Evolutionary conservation across 1,140 invertebrate genomes (phyloP).

Genomic region (Protaetia brevitarsis): DNA sequence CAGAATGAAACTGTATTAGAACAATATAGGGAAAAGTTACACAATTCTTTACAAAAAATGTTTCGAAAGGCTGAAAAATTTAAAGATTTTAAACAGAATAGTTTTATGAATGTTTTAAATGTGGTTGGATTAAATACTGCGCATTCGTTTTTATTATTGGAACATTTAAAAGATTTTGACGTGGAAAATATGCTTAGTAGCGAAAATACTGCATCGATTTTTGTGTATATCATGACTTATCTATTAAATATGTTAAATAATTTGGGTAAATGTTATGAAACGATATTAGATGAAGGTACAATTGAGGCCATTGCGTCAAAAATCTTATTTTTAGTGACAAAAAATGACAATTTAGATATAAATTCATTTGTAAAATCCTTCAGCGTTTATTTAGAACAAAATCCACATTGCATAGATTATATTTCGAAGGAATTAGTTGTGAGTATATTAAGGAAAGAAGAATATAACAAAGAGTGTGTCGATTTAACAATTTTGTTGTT

Average conservation of each 20-base stretch:
- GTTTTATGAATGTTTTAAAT: conserved; percentile 24
- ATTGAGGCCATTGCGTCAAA: conserved; percentile 52
- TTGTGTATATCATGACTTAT: conserved; percentile 47
- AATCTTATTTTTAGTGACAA: conserved; percentile 40
- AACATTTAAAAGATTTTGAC: not conserved
- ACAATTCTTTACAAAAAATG: conserved; percentile 31
- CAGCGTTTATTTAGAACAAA: conserved; percentile 55
- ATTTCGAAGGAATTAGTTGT: conserved; percentile 54
- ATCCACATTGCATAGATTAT: conserved; percentile 54
- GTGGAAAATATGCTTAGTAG: conserved; percentile 38
- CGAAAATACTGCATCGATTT: conserved; percentile 49
- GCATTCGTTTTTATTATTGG: conserved; percentile 22
- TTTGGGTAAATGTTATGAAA: conserved; percentile 42
- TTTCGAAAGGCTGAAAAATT: conserved; percentile 43
- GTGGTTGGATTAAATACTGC: conserved; percentile 11
- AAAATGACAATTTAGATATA: conserved; percentile 20
- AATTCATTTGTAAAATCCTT: conserved; percentile 24
- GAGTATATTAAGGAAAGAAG: conserved; percentile 47
- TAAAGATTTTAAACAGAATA: conserved; percentile 29
- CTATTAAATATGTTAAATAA: conserved; percentile 41
- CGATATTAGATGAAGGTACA: conserved; percentile 41
- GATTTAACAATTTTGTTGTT: conserved; percentile 53
- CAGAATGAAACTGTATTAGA: not conserved
- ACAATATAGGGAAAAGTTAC: conserved; percentile 16
- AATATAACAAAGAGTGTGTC: conserved; percentile 52